Evolutionary conservation across 2,113 vertebrate genomes (phyloP).

Genomic region (Orycteropus afer): DNA sequence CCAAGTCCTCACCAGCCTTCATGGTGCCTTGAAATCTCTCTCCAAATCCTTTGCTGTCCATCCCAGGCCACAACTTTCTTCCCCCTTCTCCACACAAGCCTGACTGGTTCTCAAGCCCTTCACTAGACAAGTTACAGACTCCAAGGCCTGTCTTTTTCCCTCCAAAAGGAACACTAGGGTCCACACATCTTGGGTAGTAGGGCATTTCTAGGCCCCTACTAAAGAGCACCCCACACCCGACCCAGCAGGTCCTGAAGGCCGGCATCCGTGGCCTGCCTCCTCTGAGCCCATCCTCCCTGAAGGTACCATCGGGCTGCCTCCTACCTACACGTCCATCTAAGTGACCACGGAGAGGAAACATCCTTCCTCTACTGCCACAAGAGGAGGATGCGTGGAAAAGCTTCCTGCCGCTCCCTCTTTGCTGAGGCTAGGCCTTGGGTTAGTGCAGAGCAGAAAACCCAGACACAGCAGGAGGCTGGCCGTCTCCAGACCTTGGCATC

Average conservation of each 20-base stretch:
- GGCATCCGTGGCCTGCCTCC: not conserved
- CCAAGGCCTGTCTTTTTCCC: not conserved
- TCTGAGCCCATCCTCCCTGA: not conserved
- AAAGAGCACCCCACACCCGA: not conserved
- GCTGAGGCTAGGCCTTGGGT: not conserved
- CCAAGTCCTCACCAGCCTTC: not conserved
- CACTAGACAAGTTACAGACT: not conserved
- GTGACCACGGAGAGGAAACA: not conserved
- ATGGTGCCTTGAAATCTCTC: no score
- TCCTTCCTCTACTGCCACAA: not conserved
- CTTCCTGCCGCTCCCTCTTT: not conserved
- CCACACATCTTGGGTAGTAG: not conserved
- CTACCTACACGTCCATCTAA: fast-evolving
- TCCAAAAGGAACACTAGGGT: not conserved
- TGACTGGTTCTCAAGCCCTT: not conserved
- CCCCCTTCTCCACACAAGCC: not conserved
- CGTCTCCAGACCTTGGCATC: not conserved
- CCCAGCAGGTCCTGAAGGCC: not conserved
- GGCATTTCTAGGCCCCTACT: not conserved
- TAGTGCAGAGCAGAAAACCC: not conserved
- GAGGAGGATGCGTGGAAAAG: no score
- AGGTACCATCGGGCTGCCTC: not conserved
- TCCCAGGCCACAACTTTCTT: not conserved
- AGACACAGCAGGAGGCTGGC: not conserved
- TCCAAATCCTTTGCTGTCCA: not conserved